Evolutionary conservation across 2,797 vertebrate species (phyloP), one percentile per base, ranked within the genome.

Genomic region (Pachyuromys duprasi): DNA sequence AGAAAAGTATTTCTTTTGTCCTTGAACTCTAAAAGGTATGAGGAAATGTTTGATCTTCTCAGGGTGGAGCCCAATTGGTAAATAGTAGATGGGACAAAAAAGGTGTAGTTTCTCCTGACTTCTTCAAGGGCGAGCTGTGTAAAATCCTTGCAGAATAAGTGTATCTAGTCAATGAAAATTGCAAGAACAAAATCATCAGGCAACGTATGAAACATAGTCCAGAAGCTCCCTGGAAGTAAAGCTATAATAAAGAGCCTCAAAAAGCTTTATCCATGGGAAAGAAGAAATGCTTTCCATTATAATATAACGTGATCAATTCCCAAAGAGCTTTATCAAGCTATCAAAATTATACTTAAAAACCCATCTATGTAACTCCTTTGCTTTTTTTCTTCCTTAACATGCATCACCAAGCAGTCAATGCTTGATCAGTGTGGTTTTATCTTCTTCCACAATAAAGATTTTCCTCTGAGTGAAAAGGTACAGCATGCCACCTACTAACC

Each of bases 381-480:
- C 60, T 90, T 80, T 49, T 86, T 97, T 96, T 62, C 65, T 91
- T 74, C 36, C 81, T 95, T 96, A 94, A 93, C 94, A 88, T 96
- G 49, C 74, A 70, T 63, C 95, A 28, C 72, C 80, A 94, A 67
- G 75, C 83, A 96, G 79, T 84, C 89, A 36, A 95, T 94, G 93
- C 95, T 94, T 94, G 80, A 65, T 95, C 14, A 3, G 62, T 90
- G 72, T 83, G 55, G 74, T 45, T 94, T 93, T 95, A 74, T 88
- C 72, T 42, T 89, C 81, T 88, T 82, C 39, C 6, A n/a, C 90
- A 93, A 95, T 95, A 92, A 94, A 97, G 89, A 76, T 82, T 83
- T 84, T 36, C 89, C 20, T 78, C 79, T 81, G 86, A 89, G 39
- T 72, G 86, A 89, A 55, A 96, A 95, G 36, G 31, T 24, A 33